Evolutionary conservation across 2,113 vertebrate species (phyloP).

Genomic region (Phaetusa simplex): DNA sequence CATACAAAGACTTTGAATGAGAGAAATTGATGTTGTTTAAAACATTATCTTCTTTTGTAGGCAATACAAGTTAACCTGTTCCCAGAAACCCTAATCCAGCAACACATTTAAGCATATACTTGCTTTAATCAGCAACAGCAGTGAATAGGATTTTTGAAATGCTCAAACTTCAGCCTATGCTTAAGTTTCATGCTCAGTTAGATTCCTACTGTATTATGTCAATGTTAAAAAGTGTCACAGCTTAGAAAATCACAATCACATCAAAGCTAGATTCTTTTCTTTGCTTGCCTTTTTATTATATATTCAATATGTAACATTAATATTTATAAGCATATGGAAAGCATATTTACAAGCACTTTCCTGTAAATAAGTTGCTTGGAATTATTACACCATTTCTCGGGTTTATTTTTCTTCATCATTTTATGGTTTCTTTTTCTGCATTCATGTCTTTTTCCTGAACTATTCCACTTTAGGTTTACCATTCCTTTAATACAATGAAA

Average conservation of each 20-base stretch:
- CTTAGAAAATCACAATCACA: conserved; percentile 13
- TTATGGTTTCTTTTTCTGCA: not conserved
- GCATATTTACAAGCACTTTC: not conserved
- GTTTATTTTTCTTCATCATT: conserved; percentile 12
- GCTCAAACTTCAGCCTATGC: not conserved
- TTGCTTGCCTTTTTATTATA: conserved; percentile 12
- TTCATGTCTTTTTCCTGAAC: not conserved
- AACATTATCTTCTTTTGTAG: not conserved
- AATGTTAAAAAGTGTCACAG: conserved; percentile 1
- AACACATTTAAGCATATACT: not conserved
- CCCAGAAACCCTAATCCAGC: not conserved
- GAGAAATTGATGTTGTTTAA: not conserved
- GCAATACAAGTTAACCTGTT: not conserved
- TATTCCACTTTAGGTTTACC: not conserved
- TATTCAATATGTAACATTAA: conserved; percentile 29
- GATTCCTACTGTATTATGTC: conserved; percentile 1
- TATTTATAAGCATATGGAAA: conserved; percentile 48
- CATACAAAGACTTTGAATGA: not conserved
- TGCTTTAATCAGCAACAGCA: not conserved
- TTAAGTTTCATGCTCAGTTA: conserved; percentile 23
- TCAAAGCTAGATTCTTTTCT: conserved; percentile 9
- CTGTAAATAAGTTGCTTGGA: conserved; percentile 9
- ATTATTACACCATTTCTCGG: not conserved
- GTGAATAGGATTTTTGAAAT: not conserved
- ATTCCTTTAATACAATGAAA: not conserved